Conservation (phyloP, 2,113 vertebrate genomes). For the Carlito syrichta region DNA sequence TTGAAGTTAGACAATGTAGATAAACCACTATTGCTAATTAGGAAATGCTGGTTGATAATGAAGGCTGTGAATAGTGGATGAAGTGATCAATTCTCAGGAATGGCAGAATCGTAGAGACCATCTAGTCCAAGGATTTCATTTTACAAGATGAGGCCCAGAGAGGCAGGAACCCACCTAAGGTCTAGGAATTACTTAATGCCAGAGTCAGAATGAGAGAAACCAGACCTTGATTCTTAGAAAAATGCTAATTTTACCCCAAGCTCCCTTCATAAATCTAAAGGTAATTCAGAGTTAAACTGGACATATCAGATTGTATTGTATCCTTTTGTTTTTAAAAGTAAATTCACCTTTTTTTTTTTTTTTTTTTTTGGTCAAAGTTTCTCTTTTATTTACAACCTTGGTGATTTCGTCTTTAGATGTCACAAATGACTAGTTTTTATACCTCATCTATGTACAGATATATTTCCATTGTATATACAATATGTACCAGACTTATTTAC, state of each 20-base stretch:
- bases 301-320: background rate
- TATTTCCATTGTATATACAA: background rate
- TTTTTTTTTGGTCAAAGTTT: background rate
- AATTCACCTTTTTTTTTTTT: background rate
- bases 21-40: background rate
- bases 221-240: background rate
- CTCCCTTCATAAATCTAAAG: background rate
- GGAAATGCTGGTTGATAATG: background rate
- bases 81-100: background rate
- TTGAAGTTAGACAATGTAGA: background rate
- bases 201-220: background rate
- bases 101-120: background rate
- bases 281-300: background rate
- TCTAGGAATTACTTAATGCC: background rate
- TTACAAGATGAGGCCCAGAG: background rate
- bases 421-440: background rate
- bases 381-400: background rate
- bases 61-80: background rate
- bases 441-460: background rate
- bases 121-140: background rate
- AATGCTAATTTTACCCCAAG: background rate
- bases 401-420: background rate
- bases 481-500: background rate
- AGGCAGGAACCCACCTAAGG: background rate
- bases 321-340: background rate